Base-by-base conservation (phyloP, 2,797 vertebrate genomes). In the Morelia viridis region DNA sequence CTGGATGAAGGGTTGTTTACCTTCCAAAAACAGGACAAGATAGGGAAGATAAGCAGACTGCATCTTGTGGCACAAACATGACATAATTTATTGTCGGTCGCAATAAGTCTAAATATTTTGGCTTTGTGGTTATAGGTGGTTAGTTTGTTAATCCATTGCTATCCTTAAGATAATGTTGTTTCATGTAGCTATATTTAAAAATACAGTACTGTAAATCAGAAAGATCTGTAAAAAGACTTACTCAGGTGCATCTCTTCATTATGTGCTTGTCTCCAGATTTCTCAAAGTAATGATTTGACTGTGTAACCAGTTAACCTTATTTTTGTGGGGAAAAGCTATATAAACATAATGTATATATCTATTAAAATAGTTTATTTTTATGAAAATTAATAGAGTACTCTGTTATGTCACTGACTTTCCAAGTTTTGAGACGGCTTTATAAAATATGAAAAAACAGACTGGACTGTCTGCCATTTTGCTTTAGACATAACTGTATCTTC, bases 351-450 rank as follows among this genome's bases (percentile, higher is more conserved):
- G 97, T 98, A 97, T 98, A 53, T 96, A 91, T 95, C 94, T 97
- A 97, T 97, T 97, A 97, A 98, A 98, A 96, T 96, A 96, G 96
- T 96, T 96, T 97, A 97, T 97, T 98, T 97, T 97, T 97, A 96
- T 96, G 96, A 95, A 93, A 97, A 92, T 95, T 88, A 83, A 93
- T 96, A 95, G 95, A 92, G 92, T 50, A 6, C 56, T 95, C 87
- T 95, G 94, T 56, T 56, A 96, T 90, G 11, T 85, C 58, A 88
- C 57, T 94, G 22, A 80, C 93, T 94, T 88, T 96, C 24, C 85
- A 83, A 60, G 15, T n/a, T 12, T 85, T 60, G 76, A 95, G 86
- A 0, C 2, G 91, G 89, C 28, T 68, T 50, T 31, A 5, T 80
- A 89, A 65, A 50, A 57, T 91, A 87, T 0, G 35, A 64, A 85